Base-by-base conservation (phyloP, 2,888 invertebrate species). In the Sussaba pulchella region DNA sequence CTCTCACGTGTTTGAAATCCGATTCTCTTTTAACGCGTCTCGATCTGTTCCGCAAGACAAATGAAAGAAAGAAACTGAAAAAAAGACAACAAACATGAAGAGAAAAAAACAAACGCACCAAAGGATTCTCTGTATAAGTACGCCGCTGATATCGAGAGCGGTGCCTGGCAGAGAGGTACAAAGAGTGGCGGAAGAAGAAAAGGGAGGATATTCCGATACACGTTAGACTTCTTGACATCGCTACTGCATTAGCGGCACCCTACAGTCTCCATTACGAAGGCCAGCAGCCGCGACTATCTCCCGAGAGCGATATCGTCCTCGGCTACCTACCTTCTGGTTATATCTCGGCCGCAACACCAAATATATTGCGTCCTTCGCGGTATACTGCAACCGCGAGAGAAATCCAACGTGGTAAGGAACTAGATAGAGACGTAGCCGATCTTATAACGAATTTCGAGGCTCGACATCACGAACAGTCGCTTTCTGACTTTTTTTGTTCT, bases 191-290 rank as follows among this genome's bases (percentile, higher is more conserved):
- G 77, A 74, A 82, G 73, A 71, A 71, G 70, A 78, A 78, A 71
- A 50, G 82, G 82, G 69, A 80, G 77, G 82, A 79, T 80, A 84
- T 82, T 78, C 83, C 78, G 85, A 83, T 83, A 84, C 84, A 73
- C 79, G 83, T 77, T 81, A 81, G 79, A 83, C 85, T 82, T 83
- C 84, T 85, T 87, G 91, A 92, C 92, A 92, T 92, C 91, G 92
- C 92, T 92, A 92, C 92, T 92, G 92, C 92, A 92, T 92, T 92
- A 92, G 92, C 91, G 91, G 91, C 91, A 89, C 88, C 91, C 90
- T 88, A 89, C 91, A 87, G 91, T 90, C 89, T 92, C 91, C 92
- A 91, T 92, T 91, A 91, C 91, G 77, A 61, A 59, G 21, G 66
- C 76, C 87, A 72, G 73, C 83, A 74, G 67, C 57, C 75, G 67